Conservation (phyloP, 2,888 invertebrate species). For the Brachypalpus laphriformis region DNA sequence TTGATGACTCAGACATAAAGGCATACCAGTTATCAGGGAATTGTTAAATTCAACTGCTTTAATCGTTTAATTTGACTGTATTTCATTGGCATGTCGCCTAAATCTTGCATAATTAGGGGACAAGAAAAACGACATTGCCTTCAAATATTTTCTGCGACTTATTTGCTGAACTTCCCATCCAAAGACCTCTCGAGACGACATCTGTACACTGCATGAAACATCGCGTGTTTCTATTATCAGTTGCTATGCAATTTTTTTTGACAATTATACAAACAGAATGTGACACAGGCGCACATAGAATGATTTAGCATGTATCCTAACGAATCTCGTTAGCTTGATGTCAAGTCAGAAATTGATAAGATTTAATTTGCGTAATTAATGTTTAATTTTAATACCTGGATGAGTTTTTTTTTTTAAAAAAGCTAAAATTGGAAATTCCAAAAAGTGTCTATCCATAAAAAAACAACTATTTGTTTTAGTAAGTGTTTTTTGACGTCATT, state of each 20-base stretch:
- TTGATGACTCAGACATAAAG: neutral
- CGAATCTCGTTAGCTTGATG: neutral
- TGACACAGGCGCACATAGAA: neutral
- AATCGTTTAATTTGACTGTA: neutral
- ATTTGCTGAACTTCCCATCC: neutral
- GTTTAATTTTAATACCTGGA: neutral
- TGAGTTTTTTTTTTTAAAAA: neutral
- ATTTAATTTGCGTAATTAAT: neutral
- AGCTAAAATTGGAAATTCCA: neutral
- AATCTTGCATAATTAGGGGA: too few species aligned
- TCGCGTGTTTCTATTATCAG: slow-evolving; percentile 6
- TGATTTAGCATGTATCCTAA: neutral
- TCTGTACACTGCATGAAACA: neutral
- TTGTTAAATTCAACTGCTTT: neutral
- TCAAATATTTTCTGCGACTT: too few species aligned
- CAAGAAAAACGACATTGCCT: too few species aligned
- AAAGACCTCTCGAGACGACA: neutral
- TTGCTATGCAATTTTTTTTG: slow-evolving; percentile 18
- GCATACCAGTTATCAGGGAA: neutral
- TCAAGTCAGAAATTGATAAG: neutral
- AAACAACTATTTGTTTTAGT: neutral
- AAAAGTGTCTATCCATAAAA: neutral
- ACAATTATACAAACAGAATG: slow-evolving; percentile 10
- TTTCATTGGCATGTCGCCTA: neutral
- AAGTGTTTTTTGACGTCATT: neutral